These are phyloP conservation scores for Nephrotoma guestfalica DNA, from an alignment of 2,888 invertebrate genomes.

Conservation along the genomic window DNA sequence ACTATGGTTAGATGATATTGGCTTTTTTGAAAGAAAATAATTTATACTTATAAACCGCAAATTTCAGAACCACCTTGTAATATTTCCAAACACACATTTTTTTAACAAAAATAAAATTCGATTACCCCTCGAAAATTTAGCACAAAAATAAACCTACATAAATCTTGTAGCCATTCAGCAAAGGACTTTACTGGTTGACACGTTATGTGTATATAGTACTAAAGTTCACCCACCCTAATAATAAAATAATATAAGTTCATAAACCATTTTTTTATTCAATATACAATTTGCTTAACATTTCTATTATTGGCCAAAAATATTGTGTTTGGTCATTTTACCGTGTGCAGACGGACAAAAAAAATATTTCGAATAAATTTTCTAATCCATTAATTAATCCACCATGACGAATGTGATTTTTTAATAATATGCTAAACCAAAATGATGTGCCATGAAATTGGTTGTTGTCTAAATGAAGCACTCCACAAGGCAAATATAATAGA, in stretches of 20 bases:
- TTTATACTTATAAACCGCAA: too few relatives aligned
- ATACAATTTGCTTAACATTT: background rate
- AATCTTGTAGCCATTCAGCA: background rate
- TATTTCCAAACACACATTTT: background rate
- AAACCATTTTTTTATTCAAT: background rate
- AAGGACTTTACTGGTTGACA: background rate
- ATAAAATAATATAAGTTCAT: background rate
- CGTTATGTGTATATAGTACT: background rate
- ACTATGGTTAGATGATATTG: too few relatives aligned
- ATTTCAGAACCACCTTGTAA: background rate
- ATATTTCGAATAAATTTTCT: background rate
- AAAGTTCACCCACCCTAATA: background rate
- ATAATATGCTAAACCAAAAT: background rate
- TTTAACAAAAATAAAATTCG: background rate
- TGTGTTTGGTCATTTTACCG: background rate
- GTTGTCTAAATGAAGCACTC: too few relatives aligned
- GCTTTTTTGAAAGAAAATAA: too few relatives aligned
- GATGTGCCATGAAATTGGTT: background rate
- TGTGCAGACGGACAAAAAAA: background rate
- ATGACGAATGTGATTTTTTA: background rate
- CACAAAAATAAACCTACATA: background rate
- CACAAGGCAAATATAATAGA: background rate
- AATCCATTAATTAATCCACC: background rate
- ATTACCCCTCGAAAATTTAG: background rate
- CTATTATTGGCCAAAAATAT: background rate